These are phyloP conservation scores for Lepidurus apus DNA, from an alignment of 1,140 invertebrate species.

Conservation along the genomic window DNA sequence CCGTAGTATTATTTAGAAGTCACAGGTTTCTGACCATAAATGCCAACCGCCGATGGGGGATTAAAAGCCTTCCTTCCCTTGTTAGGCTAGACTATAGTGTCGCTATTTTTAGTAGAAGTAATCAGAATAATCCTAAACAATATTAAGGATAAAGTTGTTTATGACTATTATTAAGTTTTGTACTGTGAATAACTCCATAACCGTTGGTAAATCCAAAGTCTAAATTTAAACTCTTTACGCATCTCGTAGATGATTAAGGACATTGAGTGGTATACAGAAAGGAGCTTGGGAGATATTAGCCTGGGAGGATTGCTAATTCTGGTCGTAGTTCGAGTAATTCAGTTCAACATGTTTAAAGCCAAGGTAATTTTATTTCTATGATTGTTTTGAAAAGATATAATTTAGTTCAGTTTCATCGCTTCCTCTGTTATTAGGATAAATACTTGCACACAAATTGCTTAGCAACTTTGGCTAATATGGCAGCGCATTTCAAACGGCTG, in stretches of 20 bases:
- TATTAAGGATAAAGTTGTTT: no score
- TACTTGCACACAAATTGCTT: conserved; percentile 95
- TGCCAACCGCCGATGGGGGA: no score
- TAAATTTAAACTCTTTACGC: conserved; percentile 30
- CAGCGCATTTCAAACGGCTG: conserved; percentile 83
- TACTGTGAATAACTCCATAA: neutral
- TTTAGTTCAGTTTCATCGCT: conserved; percentile 26
- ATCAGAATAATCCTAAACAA: no score
- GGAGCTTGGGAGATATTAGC: conserved; percentile 82
- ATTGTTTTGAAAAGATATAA: neutral
- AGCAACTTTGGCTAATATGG: conserved; percentile 97
- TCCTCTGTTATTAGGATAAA: conserved; percentile 61
- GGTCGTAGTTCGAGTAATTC: conserved; percentile 91
- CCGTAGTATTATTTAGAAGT: no score
- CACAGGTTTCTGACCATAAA: no score
- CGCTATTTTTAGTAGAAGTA: no score
- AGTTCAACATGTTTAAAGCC: conserved; percentile 96
- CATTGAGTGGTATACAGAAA: conserved; percentile 86
- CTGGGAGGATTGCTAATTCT: conserved; percentile 92
- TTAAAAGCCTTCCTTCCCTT: no score
- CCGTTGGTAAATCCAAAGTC: neutral
- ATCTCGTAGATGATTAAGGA: conserved; percentile 71
- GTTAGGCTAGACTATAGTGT: no score
- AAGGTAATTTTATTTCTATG: conserved; percentile 53
- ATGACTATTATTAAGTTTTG: no score